A percentile compares a stretch with the other conserved stretches of the same genome.
Conservation (phyloP, 2,797 vertebrate genomes). For the Brachyrhaphis roseni region DNA sequence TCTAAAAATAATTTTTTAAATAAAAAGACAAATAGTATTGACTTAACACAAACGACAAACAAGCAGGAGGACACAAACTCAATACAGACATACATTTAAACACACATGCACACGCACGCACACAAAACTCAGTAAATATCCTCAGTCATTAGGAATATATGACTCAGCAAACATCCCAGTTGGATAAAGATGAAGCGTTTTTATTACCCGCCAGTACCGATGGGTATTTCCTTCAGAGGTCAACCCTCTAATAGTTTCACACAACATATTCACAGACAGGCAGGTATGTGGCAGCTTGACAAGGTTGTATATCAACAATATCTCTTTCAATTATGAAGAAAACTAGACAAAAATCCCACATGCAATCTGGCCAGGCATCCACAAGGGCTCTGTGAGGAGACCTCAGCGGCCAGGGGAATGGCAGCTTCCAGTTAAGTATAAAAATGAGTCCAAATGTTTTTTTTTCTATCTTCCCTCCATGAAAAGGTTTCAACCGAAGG, state of each 20-base stretch:
- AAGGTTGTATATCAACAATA: slow-evolving; percentile 59
- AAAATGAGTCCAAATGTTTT: slow-evolving; percentile 14
- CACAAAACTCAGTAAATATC: slow-evolving; percentile 4
- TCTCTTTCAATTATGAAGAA: slow-evolving; percentile 71
- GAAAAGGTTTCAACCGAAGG: background rate
- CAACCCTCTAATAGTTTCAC: slow-evolving; percentile 66
- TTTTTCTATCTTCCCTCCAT: background rate
- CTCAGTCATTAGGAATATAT: background rate
- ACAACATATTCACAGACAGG: slow-evolving; percentile 52
- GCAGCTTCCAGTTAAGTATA: slow-evolving; percentile 19
- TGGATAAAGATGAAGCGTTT: slow-evolving; percentile 24
- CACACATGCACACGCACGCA: background rate
- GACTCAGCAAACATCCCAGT: background rate
- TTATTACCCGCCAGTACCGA: slow-evolving; percentile 26
- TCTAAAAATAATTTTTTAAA: background rate
- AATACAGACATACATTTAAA: slow-evolving; percentile 11
- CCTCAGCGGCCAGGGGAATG: slow-evolving; percentile 25
- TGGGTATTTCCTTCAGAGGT: slow-evolving; percentile 48
- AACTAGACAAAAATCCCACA: slow-evolving; percentile 44
- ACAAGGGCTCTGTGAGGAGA: slow-evolving; percentile 43
- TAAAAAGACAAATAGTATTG: background rate
- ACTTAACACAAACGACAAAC: background rate
- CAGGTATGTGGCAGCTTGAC: slow-evolving; percentile 61
- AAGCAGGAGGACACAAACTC: slow-evolving; percentile 3
- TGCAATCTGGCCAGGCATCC: slow-evolving; percentile 51